Base-by-base conservation (phyloP, 2,113 vertebrate species). In the Caloenas nicobarica region DNA sequence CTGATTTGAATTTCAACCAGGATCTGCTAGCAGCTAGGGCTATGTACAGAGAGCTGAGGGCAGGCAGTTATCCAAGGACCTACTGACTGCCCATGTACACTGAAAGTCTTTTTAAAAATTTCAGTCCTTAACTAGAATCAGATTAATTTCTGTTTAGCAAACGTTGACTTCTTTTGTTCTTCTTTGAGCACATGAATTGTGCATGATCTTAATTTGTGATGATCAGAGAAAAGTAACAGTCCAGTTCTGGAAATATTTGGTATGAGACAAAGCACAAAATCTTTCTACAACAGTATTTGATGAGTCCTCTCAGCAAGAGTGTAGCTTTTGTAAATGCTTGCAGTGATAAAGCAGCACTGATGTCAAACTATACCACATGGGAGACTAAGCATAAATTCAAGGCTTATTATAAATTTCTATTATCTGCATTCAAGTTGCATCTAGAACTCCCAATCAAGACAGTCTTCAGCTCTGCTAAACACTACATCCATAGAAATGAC, bases 1-100 rank as follows among this genome's bases (percentile, higher is more conserved):
- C 73, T 76, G 77, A 92, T 94, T 50, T 91, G 92, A 94, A 94
- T 96, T 95, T 95, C 83, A 93, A 51, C 86, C 61, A 82, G 53
- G 38, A 64, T 48, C 68, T 61, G 53, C 38, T 38, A 83, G 71
- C 51, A 86, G 16, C 50, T 58, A 58, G 14, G 62, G 56, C 51
- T 71, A n/a, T 66, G 29, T 51, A 51, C 33, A 57, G 51, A 76
- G 31, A 78, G 42, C 73, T 24, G 29, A 57, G 76, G 36, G 44
- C 36, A 78, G 83, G 31, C 72, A 66, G 66, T 36, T 56, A 84
- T 76, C 19, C 65, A 88, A 61, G 81, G 40, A 74, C 15, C 22
- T 33, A 42, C 16, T 25, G 26, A 73, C 54, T 68, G 82, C 9
- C 38, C 8, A 0, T 21, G 46, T 50, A 34, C n/a, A 11, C 24